Base-by-base conservation (phyloP, 2,797 vertebrate species). In the Podargus strigoides region DNA sequence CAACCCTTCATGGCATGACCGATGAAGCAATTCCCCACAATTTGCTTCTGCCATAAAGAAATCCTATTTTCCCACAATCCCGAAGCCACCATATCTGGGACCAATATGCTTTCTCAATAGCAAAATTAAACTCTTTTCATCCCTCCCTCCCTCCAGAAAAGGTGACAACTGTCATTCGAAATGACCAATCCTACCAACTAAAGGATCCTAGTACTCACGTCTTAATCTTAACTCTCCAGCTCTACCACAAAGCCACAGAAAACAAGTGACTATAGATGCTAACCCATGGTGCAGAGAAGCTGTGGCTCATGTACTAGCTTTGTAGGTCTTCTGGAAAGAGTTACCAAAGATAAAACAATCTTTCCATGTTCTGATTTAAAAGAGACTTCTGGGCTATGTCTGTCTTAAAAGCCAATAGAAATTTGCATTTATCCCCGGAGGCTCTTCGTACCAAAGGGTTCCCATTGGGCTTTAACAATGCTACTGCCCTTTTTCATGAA, bases 331-430 rank as follows among this genome's bases (percentile, higher is more conserved):
- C 92, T 95, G 87, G 81, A 85, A 96, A 69, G 81, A 93, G 84
- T 85, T 89, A 95, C 81, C 87, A 41, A 41, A 96, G 95, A 93
- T 95, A 96, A 90, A 96, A 90, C 78, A 69, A 94, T 89, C 81
- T 87, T 87, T 79, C 66, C 17, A 69, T 79, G 62, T 91, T 84
- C 95, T 90, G 74, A 87, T 95, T 92, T 87, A 82, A 94, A 95
- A 93, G 81, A 56, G 47, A 70, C 47, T 96, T 93, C 84, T 95
- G 95, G 72, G 59, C 26, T 93, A 24, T 56, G 92, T 89, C 91
- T 94, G 67, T 66, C 74, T 76, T 55, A 55, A 79, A 88, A 89
- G 67, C 34, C 84, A 87, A 22, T 20, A 66, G 58, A 82, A 96
- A 91, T 95, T 59, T 83, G 78, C 92, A 89, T 96, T 90, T 94